These are phyloP conservation scores for Acipenser transmontanus DNA, from an alignment of 2,797 vertebrate genomes.

Conservation along the genomic window DNA sequence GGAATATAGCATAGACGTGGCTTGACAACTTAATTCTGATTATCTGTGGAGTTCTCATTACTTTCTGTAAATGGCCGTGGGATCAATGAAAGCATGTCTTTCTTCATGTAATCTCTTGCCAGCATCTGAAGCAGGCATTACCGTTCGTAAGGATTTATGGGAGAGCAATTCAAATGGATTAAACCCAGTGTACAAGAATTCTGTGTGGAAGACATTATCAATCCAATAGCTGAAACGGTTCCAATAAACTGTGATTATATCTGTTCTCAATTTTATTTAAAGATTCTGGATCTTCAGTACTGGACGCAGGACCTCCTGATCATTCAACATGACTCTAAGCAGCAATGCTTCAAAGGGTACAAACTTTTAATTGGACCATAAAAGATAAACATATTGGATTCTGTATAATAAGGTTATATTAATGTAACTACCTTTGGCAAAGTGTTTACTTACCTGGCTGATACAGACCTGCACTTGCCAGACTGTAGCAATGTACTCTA, in stretches of 20 bases:
- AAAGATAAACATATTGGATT: too few relatives aligned
- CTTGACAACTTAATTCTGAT: too few relatives aligned
- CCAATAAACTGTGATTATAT: constrained; percentile 7
- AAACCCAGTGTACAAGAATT: constrained; percentile 9
- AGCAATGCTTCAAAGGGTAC: background rate
- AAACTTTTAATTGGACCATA: background rate
- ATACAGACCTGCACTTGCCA: too few relatives aligned
- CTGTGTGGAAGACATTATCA: background rate
- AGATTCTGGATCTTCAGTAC: constrained; percentile 12
- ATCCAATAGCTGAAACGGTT: background rate
- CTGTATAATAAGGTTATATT: too few relatives aligned
- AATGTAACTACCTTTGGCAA: too few relatives aligned
- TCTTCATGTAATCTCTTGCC: constrained; percentile 10
- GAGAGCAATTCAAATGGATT: constrained; percentile 9
- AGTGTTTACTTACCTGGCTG: too few relatives aligned
- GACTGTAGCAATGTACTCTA: too few relatives aligned
- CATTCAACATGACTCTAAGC: too few relatives aligned
- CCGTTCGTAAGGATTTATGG: background rate
- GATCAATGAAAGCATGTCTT: constrained; percentile 10
- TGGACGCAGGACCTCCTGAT: background rate
- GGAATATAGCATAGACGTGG: too few relatives aligned
- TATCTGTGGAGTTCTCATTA: constrained; percentile 3
- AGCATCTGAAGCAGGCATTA: constrained; percentile 13
- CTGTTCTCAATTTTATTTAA: background rate
- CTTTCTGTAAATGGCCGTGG: constrained; percentile 4